Base-by-base conservation (phyloP, 2,888 invertebrate genomes). In the Torymus aiolomorphi region DNA sequence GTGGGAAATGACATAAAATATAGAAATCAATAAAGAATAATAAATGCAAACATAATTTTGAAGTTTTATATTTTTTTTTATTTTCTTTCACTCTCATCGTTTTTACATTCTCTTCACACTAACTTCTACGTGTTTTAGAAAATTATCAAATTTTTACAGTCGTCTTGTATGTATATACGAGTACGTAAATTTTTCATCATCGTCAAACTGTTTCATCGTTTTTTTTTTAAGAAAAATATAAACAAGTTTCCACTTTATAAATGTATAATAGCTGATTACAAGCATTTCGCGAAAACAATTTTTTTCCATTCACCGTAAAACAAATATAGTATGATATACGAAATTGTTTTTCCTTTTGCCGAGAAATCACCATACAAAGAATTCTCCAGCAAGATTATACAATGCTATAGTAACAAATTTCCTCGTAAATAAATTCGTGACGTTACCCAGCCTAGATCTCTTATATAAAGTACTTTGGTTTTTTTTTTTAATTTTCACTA, bases 111-210 rank as follows among this genome's bases (percentile, higher is more conserved):
- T 82, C 78, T 78, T 78, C 78, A 80, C 71, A 78, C 79, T 82
- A 78, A 78, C 70, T 80, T 80, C 82, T 82, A 82, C 75, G 74
- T 77, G 80, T 82, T 82, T 82, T 82, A 80, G 76, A 82, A 82
- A 82, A 82, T 80, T 82, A 80, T 82, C 78, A 82, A 82, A 80
- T 82, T 80, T 82, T 82, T 80, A 82, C 80, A 82, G 73, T 76
- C 78, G 72, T 80, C 76, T 78, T 80, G 76, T 80, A 78, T 70
- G 69, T 82, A 77, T 82, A 80, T 82, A 82, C 76, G 82, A 82
- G 80, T 82, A 80, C 73, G 59, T 78, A 76, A 82, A 80, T 76
- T 82, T 81, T 78, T 78, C 54, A 70, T 76, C 71, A 63, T 76
- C 82, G 63, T 80, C 57, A 74, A 80, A 78, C 73, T 66, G 76